These are phyloP conservation scores for Crenichthys baileyi DNA, from an alignment of 2,797 vertebrate species.

Conservation along the genomic window DNA sequence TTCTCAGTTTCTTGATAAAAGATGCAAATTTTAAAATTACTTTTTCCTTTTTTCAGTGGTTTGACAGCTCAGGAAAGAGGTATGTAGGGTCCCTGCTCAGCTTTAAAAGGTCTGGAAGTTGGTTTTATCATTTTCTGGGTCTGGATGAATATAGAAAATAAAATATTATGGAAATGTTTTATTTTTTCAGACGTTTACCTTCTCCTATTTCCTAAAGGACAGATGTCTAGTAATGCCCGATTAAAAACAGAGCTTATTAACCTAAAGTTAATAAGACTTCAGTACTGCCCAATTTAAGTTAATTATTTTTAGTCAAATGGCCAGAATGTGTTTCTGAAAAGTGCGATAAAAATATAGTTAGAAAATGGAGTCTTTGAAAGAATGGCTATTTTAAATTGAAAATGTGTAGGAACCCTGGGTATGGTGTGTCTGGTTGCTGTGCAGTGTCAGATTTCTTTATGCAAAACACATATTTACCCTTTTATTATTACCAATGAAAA, in stretches of 20 bases:
- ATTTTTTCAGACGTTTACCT: not conserved
- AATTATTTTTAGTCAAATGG: not conserved
- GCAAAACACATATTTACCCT: not conserved
- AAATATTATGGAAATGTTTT: not conserved
- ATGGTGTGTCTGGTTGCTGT: not conserved
- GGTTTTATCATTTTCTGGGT: not conserved
- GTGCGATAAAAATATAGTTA: too few species aligned
- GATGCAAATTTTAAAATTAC: not conserved
- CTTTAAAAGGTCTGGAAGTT: not conserved
- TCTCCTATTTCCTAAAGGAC: not conserved
- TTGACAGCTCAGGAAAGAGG: not conserved
- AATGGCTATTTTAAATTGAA: not conserved
- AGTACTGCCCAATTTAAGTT: not conserved
- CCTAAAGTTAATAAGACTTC: not conserved
- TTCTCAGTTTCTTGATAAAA: constrained; percentile 11
- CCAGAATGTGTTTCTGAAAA: too few species aligned
- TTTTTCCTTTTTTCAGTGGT: not conserved
- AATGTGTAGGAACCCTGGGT: too few species aligned
- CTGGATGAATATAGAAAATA: not conserved
- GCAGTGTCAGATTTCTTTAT: not conserved
- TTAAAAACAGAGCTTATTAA: not conserved
- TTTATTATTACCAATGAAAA: not conserved
- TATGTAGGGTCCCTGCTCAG: not conserved
- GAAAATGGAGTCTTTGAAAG: not conserved
- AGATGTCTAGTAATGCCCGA: not conserved